Base-by-base conservation (phyloP, 2,888 invertebrate species). In the Nemotelus nigrinus region DNA sequence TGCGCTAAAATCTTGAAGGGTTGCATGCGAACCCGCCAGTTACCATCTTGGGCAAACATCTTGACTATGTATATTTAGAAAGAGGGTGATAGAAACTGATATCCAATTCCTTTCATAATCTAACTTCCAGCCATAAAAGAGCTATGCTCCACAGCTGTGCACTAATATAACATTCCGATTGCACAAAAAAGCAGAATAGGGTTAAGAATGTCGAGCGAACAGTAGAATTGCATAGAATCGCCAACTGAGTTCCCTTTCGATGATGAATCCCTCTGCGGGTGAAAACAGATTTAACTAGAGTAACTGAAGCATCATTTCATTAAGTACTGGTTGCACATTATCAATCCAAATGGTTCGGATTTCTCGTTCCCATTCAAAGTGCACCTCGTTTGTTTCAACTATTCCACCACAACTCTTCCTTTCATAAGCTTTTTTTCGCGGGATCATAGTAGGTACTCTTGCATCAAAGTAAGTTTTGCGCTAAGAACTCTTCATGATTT, bases 401-500 rank as follows among this genome's bases (percentile, higher is more conserved):
- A 8, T 1, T 5, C 8, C 50, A 8, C 50, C 50, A 5, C 50
- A 50, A 50, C 25, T 41, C 10, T 2, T 47, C 2, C 47, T 7
- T 10, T 47, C 65, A 5, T 2, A 57, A 57, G 8, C 10, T 57
- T 65, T 65, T 65, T 25, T n/a, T n/a, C 47, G 0, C 47, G 25
- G 25, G 25, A 1, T 25, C 25, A 25, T 25, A 44, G 45, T 45
- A 65, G 25, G 47, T 65, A 25, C 47, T 45, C 65, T 65, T 65
- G 45, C 44, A 7, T 65, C 63, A 65, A 65, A 65, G 65, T 47
- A 65, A 47, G 65, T 45, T 65, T 65, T 65, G 65, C 43, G 47
- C 47, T 44, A 47, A 45, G 65, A 44, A 65, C 65, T 10, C 65
- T 65, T n/a, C 7, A n/a, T n/a, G 65, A n/a, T 47, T 47, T 43